Evolutionary conservation across 2,113 vertebrate genomes (phyloP), one percentile per base, ranked within the genome.

Genomic region (Penelope pileata): DNA sequence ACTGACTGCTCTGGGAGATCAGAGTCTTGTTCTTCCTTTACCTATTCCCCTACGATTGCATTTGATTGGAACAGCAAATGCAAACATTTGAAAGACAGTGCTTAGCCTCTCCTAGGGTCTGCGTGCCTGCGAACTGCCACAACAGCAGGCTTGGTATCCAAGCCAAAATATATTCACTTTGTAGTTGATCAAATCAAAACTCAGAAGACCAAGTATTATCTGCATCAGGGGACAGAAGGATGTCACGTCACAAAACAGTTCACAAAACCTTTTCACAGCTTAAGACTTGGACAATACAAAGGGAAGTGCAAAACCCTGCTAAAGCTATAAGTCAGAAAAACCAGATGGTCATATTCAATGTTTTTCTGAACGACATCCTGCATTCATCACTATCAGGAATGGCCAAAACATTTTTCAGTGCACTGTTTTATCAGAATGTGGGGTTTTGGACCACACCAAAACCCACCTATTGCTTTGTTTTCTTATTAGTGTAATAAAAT

Each of bases 401-500:
- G 16, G 40, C 66, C 27, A 72, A 64, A 87, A 82, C 3, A 27
- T 51, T 76, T 93, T 40, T 36, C 11, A 24, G 1, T 40, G 26
- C 58, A 12, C 75, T 3, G 17, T 60, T 85, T 87, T 45, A 70
- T 66, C 17, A 82, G 19, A 66, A 53, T 4, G 56, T 13, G 7
- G 51, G 62, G 56, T 60, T 89, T 48, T 63, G 43, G 32, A 34
- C 14, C 14, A 79, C 80, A 72, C 4, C 40, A 80, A 60, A 10
- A 13, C 6, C 0, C 3, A 6, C 1, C 21, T 32, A 19, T 32
- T 4, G 5, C 7, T 7, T 54, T 54, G 16, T 30, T 54, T 54
- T 27, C 34, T 40, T 86, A 60, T 50, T 47, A 54, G 59, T 32
- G 12, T 17, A 90, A 13, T 38, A 45, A 74, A 66, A 29, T 14